Percentiles rank a stretch among this genome's conserved stretches.
Evolutionary conservation across 2,797 vertebrate species (phyloP).

Genomic region (Neosilurus hyrtlii): DNA sequence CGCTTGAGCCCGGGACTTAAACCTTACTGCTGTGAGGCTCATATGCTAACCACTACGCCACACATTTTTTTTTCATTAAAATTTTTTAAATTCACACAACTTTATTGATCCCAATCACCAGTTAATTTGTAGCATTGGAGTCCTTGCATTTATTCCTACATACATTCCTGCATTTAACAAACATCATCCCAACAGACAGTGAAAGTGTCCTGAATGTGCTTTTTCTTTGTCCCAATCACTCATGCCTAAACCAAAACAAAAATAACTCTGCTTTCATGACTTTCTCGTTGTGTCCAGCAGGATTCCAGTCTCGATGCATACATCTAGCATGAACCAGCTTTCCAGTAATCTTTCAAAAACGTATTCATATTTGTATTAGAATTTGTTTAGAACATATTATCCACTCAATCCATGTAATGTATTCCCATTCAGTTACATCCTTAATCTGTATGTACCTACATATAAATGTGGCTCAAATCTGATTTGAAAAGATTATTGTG

Average conservation of each 20-base stretch:
- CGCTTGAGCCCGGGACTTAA: too few species aligned
- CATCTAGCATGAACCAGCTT: background rate
- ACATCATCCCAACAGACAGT: too few species aligned
- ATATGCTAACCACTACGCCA: too few species aligned
- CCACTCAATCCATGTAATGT: conserved; percentile 6
- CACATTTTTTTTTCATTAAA: too few species aligned
- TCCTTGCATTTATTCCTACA: too few species aligned
- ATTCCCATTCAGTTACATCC: background rate
- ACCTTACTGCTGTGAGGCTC: too few species aligned
- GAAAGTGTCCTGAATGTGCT: background rate
- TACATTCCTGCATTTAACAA: too few species aligned
- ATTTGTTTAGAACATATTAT: conserved; percentile 1
- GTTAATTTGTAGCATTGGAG: too few species aligned
- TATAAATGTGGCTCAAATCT: conserved; percentile 6
- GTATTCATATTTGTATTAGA: background rate
- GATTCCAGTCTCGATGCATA: background rate
- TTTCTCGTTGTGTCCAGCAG: background rate
- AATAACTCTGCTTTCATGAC: background rate
- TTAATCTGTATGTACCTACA: conserved; percentile 10
- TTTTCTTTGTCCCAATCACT: conserved; percentile 6
- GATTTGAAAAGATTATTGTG: background rate
- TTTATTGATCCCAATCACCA: too few species aligned
- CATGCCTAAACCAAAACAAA: background rate
- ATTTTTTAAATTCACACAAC: too few species aligned
- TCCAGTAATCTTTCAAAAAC: background rate